Conservation (phyloP, 2,888 invertebrate species). For the Mayetiola destructor region DNA sequence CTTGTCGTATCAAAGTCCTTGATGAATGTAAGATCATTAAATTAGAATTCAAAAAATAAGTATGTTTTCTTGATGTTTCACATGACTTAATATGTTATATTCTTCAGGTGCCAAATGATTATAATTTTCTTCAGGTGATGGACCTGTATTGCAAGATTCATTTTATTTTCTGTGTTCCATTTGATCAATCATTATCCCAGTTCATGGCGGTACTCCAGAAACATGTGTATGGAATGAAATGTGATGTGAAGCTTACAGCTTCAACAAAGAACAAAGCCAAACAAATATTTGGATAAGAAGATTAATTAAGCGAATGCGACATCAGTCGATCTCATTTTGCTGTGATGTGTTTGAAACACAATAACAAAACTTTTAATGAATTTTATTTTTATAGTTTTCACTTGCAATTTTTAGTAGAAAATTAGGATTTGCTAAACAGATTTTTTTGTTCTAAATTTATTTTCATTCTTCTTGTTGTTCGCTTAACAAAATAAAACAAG, state of each 20-base stretch:
- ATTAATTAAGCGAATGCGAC: background rate
- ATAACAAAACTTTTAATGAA: background rate
- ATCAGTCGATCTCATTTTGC: background rate
- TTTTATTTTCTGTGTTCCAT: background rate
- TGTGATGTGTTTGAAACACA: background rate
- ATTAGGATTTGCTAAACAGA: background rate
- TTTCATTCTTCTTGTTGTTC: background rate
- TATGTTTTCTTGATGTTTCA: background rate
- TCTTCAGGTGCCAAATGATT: background rate
- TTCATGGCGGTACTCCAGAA: background rate
- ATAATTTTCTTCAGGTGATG: background rate
- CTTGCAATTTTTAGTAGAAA: background rate
- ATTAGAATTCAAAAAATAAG: background rate
- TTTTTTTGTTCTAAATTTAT: background rate
- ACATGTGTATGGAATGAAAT: background rate
- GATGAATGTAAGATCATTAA: background rate
- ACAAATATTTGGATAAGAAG: background rate
- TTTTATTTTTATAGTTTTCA: background rate
- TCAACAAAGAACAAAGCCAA: background rate
- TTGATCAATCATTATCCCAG: background rate
- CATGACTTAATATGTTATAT: background rate
- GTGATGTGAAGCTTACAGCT: background rate
- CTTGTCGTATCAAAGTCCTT: background rate
- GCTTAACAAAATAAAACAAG: background rate
- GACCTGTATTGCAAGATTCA: background rate